Conservation (phyloP, 2,888 invertebrate species). For the Corythucha ciliata region DNA sequence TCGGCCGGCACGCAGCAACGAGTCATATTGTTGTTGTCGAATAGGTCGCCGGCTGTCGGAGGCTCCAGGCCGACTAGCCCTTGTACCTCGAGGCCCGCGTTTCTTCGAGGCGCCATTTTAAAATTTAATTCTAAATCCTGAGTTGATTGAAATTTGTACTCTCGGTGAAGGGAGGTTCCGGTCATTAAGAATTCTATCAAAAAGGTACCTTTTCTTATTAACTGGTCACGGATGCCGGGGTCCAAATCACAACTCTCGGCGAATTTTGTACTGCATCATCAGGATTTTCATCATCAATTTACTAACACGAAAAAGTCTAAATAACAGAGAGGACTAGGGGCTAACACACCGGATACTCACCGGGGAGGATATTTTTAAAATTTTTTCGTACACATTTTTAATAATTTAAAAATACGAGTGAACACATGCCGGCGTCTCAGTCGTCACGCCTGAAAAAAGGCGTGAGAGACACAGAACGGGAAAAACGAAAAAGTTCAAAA, state of each 20-base stretch:
- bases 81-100: conserved; percentile 35
- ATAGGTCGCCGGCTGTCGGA: conserved; percentile 11
- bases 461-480: conserved; percentile 6
- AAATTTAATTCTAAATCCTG: conserved; percentile 27
- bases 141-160: conserved; percentile 32
- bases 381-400: conserved; percentile 3
- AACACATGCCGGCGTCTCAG: conserved; percentile 36
- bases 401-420: conserved; percentile 24
- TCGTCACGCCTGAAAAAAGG: conserved; percentile 20
- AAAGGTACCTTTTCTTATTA: neutral
- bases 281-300: too few relatives aligned
- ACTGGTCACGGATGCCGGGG: conserved; percentile 8
- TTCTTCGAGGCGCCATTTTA: conserved; percentile 35
- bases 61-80: conserved; percentile 37
- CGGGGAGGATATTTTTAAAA: conserved; percentile 12
- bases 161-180: conserved; percentile 28
- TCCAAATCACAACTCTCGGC: conserved; percentile 15
- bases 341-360: too few relatives aligned
- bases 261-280: conserved; percentile 32
- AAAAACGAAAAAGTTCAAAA: conserved; percentile 4
- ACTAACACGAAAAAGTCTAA: too few relatives aligned
- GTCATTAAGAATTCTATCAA: conserved; percentile 25
- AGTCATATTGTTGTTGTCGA: conserved; percentile 46
- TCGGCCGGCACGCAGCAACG: conserved; percentile 80
- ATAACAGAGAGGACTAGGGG: too few relatives aligned